A percentile compares a stretch with the other conserved stretches of the same genome.
Evolutionary conservation across 2,797 vertebrate genomes (phyloP).

Genomic region (Gambusia yucatana): DNA sequence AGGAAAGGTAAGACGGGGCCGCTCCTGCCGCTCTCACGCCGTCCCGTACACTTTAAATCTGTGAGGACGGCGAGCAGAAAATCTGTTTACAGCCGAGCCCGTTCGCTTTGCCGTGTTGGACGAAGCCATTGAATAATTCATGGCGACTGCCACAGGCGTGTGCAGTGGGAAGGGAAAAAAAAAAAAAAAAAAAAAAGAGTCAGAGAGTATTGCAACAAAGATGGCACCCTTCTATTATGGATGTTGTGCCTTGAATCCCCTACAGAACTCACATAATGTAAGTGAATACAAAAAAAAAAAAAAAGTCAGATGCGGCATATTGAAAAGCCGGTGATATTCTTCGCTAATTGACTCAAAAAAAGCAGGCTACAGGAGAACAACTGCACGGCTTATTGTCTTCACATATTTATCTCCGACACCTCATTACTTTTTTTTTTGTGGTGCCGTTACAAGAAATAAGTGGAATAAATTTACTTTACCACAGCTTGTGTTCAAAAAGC

Average conservation of each 20-base stretch:
- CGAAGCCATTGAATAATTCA: constrained; percentile 83
- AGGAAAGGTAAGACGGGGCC: constrained; percentile 54
- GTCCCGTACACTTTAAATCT: constrained; percentile 74
- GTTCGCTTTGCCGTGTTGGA: constrained; percentile 75
- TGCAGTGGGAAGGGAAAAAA: constrained; percentile 32
- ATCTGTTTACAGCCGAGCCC: constrained; percentile 83
- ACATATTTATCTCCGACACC: constrained; percentile 73
- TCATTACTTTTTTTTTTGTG: constrained; percentile 70
- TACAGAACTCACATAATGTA: constrained; percentile 70
- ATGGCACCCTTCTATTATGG: constrained; percentile 74
- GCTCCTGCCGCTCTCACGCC: constrained; percentile 69
- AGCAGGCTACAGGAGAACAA: constrained; percentile 55
- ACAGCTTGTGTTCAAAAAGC: constrained; percentile 77
- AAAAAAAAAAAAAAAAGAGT: constrained; percentile 54
- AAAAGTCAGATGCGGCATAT: constrained; percentile 65
- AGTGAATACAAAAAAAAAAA: constrained; percentile 55
- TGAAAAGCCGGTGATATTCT: constrained; percentile 63
- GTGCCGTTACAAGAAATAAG: constrained; percentile 73
- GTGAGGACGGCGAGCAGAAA: constrained; percentile 80
- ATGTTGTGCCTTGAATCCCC: constrained; percentile 61
- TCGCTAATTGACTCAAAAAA: constrained; percentile 75
- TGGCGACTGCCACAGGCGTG: constrained; percentile 78
- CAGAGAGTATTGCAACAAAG: constrained; percentile 77
- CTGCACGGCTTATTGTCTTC: constrained; percentile 68
- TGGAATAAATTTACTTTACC: constrained; percentile 74